Conservation (phyloP, 2,888 invertebrate genomes). For the Drosophila rubida region DNA sequence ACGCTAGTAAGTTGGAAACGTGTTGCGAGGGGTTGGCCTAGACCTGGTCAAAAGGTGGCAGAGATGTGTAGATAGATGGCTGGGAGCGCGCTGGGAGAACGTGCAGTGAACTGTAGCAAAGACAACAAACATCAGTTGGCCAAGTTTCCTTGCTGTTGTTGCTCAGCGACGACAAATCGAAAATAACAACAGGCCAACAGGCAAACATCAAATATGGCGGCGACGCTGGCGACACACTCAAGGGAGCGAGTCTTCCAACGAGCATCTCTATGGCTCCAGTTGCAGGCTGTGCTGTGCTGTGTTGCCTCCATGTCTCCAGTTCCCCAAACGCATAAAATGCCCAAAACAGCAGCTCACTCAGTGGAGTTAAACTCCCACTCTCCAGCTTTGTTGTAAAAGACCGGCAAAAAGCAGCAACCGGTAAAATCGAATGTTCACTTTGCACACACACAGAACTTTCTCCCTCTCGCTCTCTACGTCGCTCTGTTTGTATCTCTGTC, state of each 20-base stretch:
- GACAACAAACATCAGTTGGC: slow-evolving; percentile 67
- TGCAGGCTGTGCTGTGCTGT: background rate
- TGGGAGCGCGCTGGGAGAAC: slow-evolving; percentile 38
- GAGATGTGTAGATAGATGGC: slow-evolving; percentile 9
- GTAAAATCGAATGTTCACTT: slow-evolving; percentile 82
- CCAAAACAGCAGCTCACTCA: slow-evolving; percentile 55
- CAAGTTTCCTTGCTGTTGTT: slow-evolving; percentile 54
- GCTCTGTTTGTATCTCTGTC: background rate
- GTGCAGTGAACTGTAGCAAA: slow-evolving; percentile 43
- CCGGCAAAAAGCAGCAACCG: slow-evolving; percentile 81
- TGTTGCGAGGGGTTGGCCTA: slow-evolving; percentile 49
- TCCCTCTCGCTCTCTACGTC: background rate
- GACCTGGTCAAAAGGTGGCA: slow-evolving; percentile 57
- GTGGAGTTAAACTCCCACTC: slow-evolving; percentile 22
- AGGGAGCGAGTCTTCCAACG: slow-evolving; percentile 33
- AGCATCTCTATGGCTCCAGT: slow-evolving; percentile 9
- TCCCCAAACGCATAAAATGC: slow-evolving; percentile 47
- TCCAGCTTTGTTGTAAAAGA: slow-evolving; percentile 46
- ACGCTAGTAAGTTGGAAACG: slow-evolving; percentile 38
- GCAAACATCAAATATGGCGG: slow-evolving; percentile 73
- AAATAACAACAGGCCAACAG: slow-evolving; percentile 69
- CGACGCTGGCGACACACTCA: slow-evolving; percentile 48
- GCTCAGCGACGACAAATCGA: slow-evolving; percentile 59
- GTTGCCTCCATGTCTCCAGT: slow-evolving; percentile 9
- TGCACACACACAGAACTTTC: slow-evolving; percentile 36